A percentile compares a stretch with the other conserved stretches of the same genome.
phyloP scores from a whole-genome alignment of 2,113 vertebrate genomes.

The Leuciscus idus region DNA sequence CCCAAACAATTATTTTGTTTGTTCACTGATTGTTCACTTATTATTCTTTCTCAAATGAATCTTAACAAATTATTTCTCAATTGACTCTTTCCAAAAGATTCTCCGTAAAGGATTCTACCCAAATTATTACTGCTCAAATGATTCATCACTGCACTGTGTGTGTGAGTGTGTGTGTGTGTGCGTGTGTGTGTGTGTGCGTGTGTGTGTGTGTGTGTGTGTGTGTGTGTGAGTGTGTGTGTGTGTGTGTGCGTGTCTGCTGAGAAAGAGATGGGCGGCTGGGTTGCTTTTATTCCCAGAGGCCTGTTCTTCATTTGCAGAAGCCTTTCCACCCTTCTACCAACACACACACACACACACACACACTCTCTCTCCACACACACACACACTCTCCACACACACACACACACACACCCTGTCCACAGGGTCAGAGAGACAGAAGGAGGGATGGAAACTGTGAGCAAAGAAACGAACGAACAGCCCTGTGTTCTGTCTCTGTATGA shows the following conservation, averaged over 20 bases:
- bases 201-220: not conserved
- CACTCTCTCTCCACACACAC: not conserved
- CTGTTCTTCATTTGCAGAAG: conserved; percentile 51
- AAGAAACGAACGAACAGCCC: conserved; percentile 60
- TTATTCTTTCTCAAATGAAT: not conserved
- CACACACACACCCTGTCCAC: not conserved
- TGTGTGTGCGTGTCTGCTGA: not conserved
- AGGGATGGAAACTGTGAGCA: conserved; percentile 67
- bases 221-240: not conserved
- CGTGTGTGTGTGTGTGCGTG: not conserved
- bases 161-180: not conserved
- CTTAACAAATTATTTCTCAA: not conserved
- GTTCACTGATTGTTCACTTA: not conserved
- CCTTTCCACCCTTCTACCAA: conserved; percentile 52
- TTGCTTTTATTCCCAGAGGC: conserved; percentile 22
- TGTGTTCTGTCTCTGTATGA: not conserved
- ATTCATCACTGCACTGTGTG: too few species aligned
- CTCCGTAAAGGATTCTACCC: not conserved
- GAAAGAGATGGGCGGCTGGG: conserved; percentile 36
- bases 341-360: not conserved
- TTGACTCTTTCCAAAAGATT: too few species aligned
- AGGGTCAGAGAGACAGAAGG: conserved; percentile 23
- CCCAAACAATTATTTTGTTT: not conserved
- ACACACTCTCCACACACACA: not conserved
- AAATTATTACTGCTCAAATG: not conserved